These are phyloP conservation scores for Podiceps cristatus DNA, from an alignment of 2,113 vertebrate genomes.

Conservation along the genomic window DNA sequence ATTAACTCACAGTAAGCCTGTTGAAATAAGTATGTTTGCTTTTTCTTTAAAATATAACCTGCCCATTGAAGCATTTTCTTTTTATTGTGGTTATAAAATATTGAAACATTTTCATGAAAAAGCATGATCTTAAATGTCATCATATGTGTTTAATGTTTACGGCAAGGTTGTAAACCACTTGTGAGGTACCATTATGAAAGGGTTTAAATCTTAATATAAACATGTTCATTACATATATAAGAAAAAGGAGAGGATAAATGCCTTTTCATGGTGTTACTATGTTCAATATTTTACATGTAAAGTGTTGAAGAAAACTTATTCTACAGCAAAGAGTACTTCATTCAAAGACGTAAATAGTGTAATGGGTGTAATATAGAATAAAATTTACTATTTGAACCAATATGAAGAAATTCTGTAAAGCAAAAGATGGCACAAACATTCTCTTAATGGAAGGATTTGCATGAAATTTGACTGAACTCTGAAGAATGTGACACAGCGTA, in stretches of 20 bases:
- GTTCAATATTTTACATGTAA: not conserved
- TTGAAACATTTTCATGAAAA: constrained; percentile 52
- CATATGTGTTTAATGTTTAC: not conserved
- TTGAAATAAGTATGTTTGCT: constrained; percentile 53
- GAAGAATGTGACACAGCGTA: not conserved
- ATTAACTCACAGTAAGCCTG: constrained; percentile 47
- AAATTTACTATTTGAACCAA: not conserved
- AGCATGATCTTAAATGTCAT: not conserved
- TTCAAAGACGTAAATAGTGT: not conserved
- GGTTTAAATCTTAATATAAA: not conserved
- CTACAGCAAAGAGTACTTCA: not conserved
- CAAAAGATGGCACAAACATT: not conserved
- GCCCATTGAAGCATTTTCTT: constrained; percentile 10
- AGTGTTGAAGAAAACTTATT: not conserved
- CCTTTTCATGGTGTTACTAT: not conserved
- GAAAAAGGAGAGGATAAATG: not conserved
- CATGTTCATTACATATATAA: not conserved
- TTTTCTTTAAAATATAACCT: constrained; percentile 36
- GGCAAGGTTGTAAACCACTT: not conserved
- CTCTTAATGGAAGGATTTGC: not conserved
- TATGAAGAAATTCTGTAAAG: not conserved
- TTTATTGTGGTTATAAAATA: constrained; percentile 29
- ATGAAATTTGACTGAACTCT: not conserved
- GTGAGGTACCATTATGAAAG: not conserved
- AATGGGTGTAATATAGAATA: not conserved